phyloP scores from a whole-genome alignment of 2,797 vertebrate genomes.

The Rousettus madagascariensis region DNA sequence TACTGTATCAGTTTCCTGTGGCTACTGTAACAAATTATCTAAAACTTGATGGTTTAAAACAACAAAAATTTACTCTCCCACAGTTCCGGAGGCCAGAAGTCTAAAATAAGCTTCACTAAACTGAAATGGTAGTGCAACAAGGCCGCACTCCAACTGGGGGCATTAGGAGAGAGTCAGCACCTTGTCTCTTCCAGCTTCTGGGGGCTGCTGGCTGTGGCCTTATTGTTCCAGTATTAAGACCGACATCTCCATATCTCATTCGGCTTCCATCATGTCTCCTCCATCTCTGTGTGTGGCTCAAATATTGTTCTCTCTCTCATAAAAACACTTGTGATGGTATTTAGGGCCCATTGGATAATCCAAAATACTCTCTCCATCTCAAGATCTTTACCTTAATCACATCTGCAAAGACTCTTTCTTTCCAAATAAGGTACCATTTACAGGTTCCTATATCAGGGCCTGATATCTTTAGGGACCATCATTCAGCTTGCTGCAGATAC shows the following conservation, averaged over 20 bases:
- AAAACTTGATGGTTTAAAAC: neutral
- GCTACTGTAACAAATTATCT: neutral
- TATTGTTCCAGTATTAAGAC: neutral
- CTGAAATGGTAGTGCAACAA: neutral
- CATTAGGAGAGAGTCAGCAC: accelerated
- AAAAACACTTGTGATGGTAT: neutral
- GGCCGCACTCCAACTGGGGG: accelerated
- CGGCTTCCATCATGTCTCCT: neutral
- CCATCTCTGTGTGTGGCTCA: neutral
- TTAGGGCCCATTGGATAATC: neutral
- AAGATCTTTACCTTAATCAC: neutral
- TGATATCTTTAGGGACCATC: neutral
- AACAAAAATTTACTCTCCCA: neutral
- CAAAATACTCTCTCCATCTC: neutral
- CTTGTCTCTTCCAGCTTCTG: neutral
- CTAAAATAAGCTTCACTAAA: neutral
- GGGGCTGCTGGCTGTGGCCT: neutral
- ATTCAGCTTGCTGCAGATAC: neutral
- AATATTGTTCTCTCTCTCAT: neutral
- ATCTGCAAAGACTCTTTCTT: neutral
- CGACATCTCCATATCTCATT: neutral
- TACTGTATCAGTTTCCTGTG: neutral
- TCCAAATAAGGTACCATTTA: neutral
- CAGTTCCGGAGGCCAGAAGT: neutral
- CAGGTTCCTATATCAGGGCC: neutral